These are phyloP conservation scores for Hydropsyche tenuis DNA, from an alignment of 1,140 invertebrate species.

Conservation along the genomic window DNA sequence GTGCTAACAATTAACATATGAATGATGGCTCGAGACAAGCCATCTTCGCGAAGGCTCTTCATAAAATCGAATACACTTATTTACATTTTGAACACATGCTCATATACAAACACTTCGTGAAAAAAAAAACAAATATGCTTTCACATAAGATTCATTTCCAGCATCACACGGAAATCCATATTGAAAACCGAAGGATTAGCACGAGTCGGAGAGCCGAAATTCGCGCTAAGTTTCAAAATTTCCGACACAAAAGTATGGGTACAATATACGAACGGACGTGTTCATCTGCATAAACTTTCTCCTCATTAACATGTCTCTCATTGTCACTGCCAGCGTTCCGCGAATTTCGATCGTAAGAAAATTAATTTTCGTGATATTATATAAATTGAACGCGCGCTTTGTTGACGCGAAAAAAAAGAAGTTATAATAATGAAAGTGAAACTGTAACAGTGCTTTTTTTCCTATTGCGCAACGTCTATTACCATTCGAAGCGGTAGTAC, in stretches of 20 bases:
- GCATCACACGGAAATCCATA: too few relatives aligned
- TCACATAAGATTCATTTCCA: too few relatives aligned
- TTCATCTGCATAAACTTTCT: conserved; percentile 14
- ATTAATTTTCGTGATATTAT: neutral
- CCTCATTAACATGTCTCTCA: conserved; percentile 22
- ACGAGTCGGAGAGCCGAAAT: neutral
- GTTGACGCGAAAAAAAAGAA: too few relatives aligned
- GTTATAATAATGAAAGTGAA: conserved; percentile 37
- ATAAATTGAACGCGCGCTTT: neutral
- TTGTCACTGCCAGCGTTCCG: conserved; percentile 18
- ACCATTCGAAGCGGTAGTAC: conserved; percentile 18
- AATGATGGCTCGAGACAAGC: conserved; percentile 11
- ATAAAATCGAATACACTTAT: too few relatives aligned
- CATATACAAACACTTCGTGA: too few relatives aligned
- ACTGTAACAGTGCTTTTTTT: conserved; percentile 38
- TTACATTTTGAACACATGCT: too few relatives aligned
- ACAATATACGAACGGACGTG: neutral
- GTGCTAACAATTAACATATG: conserved; percentile 35
- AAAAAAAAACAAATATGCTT: too few relatives aligned
- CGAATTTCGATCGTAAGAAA: conserved; percentile 5
- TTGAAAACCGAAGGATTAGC: too few relatives aligned
- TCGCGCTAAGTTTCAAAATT: neutral
- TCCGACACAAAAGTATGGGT: neutral
- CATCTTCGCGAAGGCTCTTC: neutral
- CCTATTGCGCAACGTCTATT: conserved; percentile 28